Evolutionary conservation across 2,797 vertebrate species (phyloP).

Genomic region (Gastrophryne carolinensis): DNA sequence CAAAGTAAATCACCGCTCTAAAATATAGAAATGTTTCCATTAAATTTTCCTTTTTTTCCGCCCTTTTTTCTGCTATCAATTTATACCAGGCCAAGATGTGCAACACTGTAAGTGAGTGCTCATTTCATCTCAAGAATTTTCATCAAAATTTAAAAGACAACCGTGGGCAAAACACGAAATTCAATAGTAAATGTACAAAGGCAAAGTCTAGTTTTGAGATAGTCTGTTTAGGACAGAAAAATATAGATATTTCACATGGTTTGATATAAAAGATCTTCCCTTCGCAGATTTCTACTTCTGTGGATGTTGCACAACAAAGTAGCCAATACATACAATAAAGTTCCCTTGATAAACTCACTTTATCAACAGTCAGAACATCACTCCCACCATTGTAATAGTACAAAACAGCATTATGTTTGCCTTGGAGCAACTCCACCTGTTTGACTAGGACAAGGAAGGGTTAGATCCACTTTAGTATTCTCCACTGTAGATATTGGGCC

Average conservation of each 20-base stretch:
- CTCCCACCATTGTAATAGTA: too few species aligned
- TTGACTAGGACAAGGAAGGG: too few species aligned
- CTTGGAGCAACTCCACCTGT: too few species aligned
- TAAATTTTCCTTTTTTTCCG: not conserved
- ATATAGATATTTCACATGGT: not conserved
- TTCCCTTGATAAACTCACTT: too few species aligned
- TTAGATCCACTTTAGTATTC: too few species aligned
- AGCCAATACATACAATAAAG: not conserved
- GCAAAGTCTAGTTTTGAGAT: not conserved
- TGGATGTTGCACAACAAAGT: not conserved
- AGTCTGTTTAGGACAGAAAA: not conserved
- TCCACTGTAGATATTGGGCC: too few species aligned
- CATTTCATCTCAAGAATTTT: not conserved
- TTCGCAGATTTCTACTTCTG: not conserved
- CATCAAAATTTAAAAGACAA: not conserved
- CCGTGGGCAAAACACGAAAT: not conserved
- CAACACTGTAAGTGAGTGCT: not conserved
- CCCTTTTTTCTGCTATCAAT: not conserved
- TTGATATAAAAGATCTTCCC: not conserved
- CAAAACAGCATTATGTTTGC: too few species aligned
- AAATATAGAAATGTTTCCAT: constrained; percentile 7
- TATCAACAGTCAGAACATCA: too few species aligned
- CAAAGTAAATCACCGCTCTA: constrained; percentile 30
- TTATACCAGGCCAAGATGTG: not conserved
- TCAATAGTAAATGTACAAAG: not conserved